Conservation (phyloP, 2,113 vertebrate genomes). For the Bostrychus sinensis region DNA sequence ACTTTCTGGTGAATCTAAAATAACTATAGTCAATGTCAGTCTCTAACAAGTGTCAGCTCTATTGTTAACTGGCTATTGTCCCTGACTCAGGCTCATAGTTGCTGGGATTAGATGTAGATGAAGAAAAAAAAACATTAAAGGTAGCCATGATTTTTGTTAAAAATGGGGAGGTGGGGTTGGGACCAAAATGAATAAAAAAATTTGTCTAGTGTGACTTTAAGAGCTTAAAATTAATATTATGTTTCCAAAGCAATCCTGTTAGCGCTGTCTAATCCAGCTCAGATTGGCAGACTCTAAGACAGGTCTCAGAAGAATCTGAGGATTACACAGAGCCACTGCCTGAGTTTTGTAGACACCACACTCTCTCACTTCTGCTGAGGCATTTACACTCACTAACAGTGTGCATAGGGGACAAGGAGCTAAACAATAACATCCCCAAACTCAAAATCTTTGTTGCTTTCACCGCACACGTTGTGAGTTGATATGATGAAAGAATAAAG, state of each 20-base stretch:
- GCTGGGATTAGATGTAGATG: neutral
- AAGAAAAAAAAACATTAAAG: neutral
- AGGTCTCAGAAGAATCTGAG: conserved; percentile 57
- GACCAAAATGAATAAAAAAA: neutral
- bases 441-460: conserved; percentile 21
- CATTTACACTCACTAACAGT: conserved; percentile 16
- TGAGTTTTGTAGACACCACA: conserved; percentile 37
- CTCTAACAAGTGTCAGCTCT: too few relatives aligned
- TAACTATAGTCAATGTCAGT: too few relatives aligned
- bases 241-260: conserved; percentile 72
- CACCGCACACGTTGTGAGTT: conserved; percentile 11
- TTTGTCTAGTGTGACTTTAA: conserved; percentile 51
- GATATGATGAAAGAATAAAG: conserved; percentile 36
- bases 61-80: too few relatives aligned
- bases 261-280: conserved; percentile 70
- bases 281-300: conserved; percentile 61
- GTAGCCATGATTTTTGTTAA: neutral
- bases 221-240: conserved; percentile 71
- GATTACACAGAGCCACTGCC: conserved; percentile 59
- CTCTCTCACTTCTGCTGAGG: conserved; percentile 28
- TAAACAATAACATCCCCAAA: conserved; percentile 27
- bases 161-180: neutral
- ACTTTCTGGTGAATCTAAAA: too few relatives aligned
- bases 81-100: too few relatives aligned
- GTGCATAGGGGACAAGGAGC: conserved; percentile 11